phyloP scores from a whole-genome alignment of 2,888 invertebrate species.

The Nomada ruficornis region DNA sequence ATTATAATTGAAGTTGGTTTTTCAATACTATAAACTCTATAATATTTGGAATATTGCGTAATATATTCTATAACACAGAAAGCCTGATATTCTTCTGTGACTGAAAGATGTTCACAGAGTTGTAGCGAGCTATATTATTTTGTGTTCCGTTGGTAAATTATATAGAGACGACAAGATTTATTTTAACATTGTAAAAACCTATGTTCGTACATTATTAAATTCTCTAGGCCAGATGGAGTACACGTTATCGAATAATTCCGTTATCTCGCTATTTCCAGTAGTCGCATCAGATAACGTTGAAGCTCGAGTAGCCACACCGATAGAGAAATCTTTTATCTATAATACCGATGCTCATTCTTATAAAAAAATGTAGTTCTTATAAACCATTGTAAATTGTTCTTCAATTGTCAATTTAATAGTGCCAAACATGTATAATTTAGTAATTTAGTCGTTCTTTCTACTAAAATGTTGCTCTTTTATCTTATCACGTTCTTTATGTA shows the following conservation, averaged over 20 bases:
- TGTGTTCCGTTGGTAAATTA: neutral
- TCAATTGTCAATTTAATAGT: no score
- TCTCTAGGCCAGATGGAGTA: neutral
- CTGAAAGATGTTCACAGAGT: no score
- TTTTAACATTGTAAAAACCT: neutral
- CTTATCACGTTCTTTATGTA: no score
- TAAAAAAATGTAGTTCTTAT: neutral
- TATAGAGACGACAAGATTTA: neutral
- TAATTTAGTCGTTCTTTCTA: no score
- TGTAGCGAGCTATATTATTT: no score
- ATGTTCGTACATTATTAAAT: neutral
- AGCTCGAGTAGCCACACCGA: neutral
- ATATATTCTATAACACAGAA: no score
- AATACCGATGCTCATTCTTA: neutral
- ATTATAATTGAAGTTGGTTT: no score
- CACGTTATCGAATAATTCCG: neutral
- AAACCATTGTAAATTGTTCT: neutral
- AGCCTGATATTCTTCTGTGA: no score
- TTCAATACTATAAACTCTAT: no score
- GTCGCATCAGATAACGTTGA: neutral
- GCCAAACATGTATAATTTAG: no score
- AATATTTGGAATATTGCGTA: no score
- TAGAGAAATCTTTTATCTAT: neutral
- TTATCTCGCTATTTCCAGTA: neutral
- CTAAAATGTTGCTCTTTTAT: no score